A percentile compares a stretch with the other conserved stretches of the same genome.
Conservation (phyloP, 2,888 invertebrate species). For the Mechanitis messenoides region DNA sequence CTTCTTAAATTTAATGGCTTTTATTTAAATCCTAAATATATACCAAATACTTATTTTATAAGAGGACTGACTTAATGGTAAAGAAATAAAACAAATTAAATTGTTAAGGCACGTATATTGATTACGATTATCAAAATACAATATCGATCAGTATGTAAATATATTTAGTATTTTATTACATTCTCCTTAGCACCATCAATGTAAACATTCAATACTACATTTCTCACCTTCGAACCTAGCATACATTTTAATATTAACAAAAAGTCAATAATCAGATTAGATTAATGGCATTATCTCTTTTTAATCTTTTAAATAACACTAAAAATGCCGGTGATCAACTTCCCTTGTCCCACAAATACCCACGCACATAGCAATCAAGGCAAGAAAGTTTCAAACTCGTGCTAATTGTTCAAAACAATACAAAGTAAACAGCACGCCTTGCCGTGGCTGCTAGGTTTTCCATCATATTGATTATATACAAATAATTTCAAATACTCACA, state of each 20-base stretch:
- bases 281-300: neutral
- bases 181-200: slow-evolving; percentile 53
- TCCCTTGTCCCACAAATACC: slow-evolving; percentile 44
- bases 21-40: neutral
- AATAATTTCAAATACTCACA: slow-evolving; percentile 26
- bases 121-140: slow-evolving; percentile 49
- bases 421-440: slow-evolving; percentile 36
- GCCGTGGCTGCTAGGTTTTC: slow-evolving; percentile 66
- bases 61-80: neutral
- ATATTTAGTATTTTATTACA: slow-evolving; percentile 38
- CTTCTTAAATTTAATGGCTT: slow-evolving; percentile 37
- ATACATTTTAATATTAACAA: neutral
- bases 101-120: slow-evolving; percentile 64
- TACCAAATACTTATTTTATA: neutral
- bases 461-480: slow-evolving; percentile 37
- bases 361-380: slow-evolving; percentile 66
- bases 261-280: neutral
- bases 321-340: neutral
- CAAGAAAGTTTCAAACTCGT: slow-evolving; percentile 41
- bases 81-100: slow-evolving; percentile 37
- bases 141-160: slow-evolving; percentile 45
- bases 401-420: slow-evolving; percentile 9
- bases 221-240: neutral
- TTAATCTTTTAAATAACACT: no score
- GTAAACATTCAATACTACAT: neutral